Conservation (phyloP, 2,113 vertebrate species). For the Amia ocellicauda region DNA sequence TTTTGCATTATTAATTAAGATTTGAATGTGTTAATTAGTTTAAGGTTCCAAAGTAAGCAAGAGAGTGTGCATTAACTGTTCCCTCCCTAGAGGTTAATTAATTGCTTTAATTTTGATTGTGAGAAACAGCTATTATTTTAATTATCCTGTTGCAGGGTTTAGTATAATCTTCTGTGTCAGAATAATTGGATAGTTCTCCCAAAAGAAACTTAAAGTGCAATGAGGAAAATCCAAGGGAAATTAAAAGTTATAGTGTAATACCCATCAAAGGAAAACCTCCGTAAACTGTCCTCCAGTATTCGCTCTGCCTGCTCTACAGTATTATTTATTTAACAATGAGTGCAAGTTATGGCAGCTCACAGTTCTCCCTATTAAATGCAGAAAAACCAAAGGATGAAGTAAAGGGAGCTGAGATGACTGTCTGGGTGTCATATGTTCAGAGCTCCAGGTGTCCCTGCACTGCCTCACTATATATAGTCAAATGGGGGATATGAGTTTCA, state of each 20-base stretch:
- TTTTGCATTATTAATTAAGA: conserved; percentile 12
- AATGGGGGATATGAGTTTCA: too few relatives aligned
- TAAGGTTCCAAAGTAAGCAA: conserved; percentile 27
- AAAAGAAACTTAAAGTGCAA: conserved; percentile 54
- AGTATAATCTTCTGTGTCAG: conserved; percentile 57
- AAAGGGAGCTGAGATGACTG: too few relatives aligned
- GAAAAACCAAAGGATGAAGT: too few relatives aligned
- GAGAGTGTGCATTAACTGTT: conserved; percentile 38
- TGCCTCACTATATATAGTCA: too few relatives aligned
- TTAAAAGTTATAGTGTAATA: conserved; percentile 52
- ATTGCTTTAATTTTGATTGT: conserved; percentile 54
- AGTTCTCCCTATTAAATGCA: too few relatives aligned
- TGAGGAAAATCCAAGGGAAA: conserved; percentile 56
- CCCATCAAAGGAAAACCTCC: conserved; percentile 53
- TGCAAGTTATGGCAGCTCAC: neutral
- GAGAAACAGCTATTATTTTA: conserved; percentile 56
- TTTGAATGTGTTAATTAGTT: conserved; percentile 30
- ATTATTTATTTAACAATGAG: conserved; percentile 31
- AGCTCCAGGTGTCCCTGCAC: too few relatives aligned
- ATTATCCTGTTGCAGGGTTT: conserved; percentile 66
- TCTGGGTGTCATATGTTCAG: too few relatives aligned
- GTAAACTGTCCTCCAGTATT: conserved; percentile 27
- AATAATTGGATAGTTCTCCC: conserved; percentile 65
- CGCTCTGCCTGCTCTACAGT: conserved; percentile 2
- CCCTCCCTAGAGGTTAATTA: conserved; percentile 46